Percentiles rank a stretch among this genome's conserved stretches.
Evolutionary conservation across 64 coral and sea anemone species (phyloP).

Genomic region (Anthopleura sola): DNA sequence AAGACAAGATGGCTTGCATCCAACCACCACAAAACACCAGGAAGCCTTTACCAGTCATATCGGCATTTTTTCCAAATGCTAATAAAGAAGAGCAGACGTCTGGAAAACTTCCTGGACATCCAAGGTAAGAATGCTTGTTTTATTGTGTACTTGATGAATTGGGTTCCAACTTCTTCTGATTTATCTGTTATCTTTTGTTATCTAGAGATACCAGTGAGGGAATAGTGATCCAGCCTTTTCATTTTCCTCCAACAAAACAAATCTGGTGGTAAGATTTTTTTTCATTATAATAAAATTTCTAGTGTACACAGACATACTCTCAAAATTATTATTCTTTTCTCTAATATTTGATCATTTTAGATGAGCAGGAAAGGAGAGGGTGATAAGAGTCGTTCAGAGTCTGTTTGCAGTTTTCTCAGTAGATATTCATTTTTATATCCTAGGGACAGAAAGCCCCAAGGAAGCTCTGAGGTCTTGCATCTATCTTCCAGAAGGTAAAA

Average conservation of each 20-base stretch:
- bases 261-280: conserved; percentile 65
- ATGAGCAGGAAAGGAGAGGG: too few relatives aligned
- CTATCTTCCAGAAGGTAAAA: conserved; percentile 53
- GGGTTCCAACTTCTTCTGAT: background rate
- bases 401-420: background rate
- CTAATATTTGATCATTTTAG: background rate
- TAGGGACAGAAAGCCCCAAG: conserved; percentile 72
- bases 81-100: background rate
- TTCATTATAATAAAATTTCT: background rate
- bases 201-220: background rate
- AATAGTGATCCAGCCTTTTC: conserved; percentile 50
- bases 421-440: background rate
- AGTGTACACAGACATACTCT: background rate
- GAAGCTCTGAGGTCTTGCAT: conserved; percentile 48
- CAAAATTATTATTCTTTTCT: background rate
- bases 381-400: too few relatives aligned
- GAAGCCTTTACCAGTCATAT: background rate
- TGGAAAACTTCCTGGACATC: background rate
- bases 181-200: background rate
- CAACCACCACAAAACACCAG: background rate
- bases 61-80: background rate
- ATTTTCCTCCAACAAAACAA: conserved; percentile 78
- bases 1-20: background rate
- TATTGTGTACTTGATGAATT: background rate
- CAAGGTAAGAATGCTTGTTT: background rate